Base-by-base conservation (phyloP, 1,140 invertebrate species). In the Ceratosolen fusciceps region DNA sequence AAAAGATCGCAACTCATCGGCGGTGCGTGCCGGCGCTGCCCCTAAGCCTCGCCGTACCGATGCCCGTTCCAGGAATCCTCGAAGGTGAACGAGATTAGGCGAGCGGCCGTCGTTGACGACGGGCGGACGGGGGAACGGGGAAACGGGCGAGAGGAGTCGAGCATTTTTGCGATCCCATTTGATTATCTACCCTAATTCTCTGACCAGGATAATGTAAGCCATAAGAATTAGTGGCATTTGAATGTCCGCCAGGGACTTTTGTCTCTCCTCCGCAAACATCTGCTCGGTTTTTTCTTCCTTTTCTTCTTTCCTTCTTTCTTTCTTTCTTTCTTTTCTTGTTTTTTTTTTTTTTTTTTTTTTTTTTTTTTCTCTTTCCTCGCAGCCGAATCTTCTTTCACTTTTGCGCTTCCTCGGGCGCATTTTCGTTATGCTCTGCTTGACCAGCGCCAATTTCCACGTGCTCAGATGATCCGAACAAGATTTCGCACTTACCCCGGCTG, bases 81-180 rank as follows among this genome's bases (percentile, higher is more conserved):
- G 82, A 84, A 84, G 83, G 83, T 84, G 81, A 83, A 82, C 83
- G 80, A 82, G 83, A 84, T 84, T 83, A 84, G 83, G 78, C 77
- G 77, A 81, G 65, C 73, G 37, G 73, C 62, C 47, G 62, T 67
- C 67, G 12, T 71, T 24, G 21, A 79, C 62, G 67, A 37, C 43
- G 79, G 62, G 70, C 60, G 37, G 62, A 81, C 37, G 62, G 74
- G 24, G 56, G 12, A 54, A 24, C 52, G 52, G 3, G 52, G 52
- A 21, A 3, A n/a, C 1, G 0, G 58, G 9, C 39, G 39, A 43
- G 39, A 43, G 12, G 39, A 43, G 12, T 19, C 37, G 62, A 67
- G 7, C 34, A 67, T 67, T 39, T 24, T 34, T 21, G 34, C 37
- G 62, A 21, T 2, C 21, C 37, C 9, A 39, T 67, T 67, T 67